Evolutionary conservation across 2,113 vertebrate genomes (phyloP), one percentile per base, ranked within the genome.

Genomic region (Peromyscus californicus): DNA sequence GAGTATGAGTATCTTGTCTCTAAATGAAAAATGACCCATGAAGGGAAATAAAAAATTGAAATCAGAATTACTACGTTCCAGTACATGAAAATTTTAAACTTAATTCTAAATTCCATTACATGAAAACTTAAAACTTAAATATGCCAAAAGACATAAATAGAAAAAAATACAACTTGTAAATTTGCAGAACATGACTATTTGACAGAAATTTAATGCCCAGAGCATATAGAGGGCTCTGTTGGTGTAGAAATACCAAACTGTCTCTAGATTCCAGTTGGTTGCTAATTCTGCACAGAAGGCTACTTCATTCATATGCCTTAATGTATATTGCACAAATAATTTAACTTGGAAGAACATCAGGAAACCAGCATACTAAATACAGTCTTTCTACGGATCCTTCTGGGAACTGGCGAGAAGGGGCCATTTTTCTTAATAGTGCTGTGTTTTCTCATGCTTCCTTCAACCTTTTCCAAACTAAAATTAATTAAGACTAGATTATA

Each of bases 291-390:
- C 59, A 91, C 36, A 96, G 90, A 84, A 89, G 57, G 1, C 90
- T 91, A 86, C 45, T 94, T 97, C 76, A 91, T 97, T 95, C 85
- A 82, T n/a, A 92, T 72, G 67, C 70, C 29, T 65, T 76, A 48
- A 92, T 54, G 39, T 91, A 70, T 57, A 72, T 94, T 78, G 84
- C 9, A 1, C 42, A 85, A 88, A 89, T 91, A 80, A 95, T 94
- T 96, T 91, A 83, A 94, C 83, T 98, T 94, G 83, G 93, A 94
- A 97, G 93, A 94, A 70, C 61, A n/a, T 91, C 89, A 95, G 94
- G 85, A 96, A 93, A 36, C 51, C 39, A 86, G 57, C 45, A 69
- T 36, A 36, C n/a, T 75, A 67, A 95, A 87, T 57, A 78, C 51
- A 42, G 33, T 24, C 86, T 96, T 95, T 89, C 91, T 92, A 24